Base-by-base conservation (phyloP, 2,113 vertebrate species). In the Plotosus lineatus region DNA sequence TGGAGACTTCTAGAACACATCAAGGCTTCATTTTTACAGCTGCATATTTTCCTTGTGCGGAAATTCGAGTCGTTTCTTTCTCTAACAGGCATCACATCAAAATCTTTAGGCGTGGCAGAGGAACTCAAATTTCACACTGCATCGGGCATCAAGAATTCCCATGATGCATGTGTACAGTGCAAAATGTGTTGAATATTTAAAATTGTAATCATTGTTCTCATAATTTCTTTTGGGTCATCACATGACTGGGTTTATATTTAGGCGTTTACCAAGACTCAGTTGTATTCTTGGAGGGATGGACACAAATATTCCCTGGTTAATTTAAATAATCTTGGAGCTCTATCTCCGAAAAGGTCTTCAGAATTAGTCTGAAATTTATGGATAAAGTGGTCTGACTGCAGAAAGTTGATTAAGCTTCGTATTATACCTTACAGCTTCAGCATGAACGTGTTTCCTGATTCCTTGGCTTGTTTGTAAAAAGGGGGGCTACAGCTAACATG, bases 381-480 rank as follows among this genome's bases (percentile, higher is more conserved):
- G 8, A 33, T 19, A 15, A 17, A 60, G 21, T 23, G 51, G 9
- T 33, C 31, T 61, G 60, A 3, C 63, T 66, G 38, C 33, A 40
- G 23, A 65, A 21, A 3, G 3, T 11, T 42, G 3, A 4, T 61
- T 50, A 44, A 21, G 66, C 19, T 46, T 79, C 28, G 51, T 79
- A 38, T 73, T 86, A 84, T 55, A 19, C 21, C 33, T 8, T 15
- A 81, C 6, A 85, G 69, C 86, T 79, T 78, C 78, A 71, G 72
- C 84, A 66, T 38, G 79, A 81, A 71, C 58, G 36, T 19, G 88
- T 66, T 79, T 89, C 72, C 88, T 90, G 86, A 88, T 86, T 85
- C 79, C 84, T 90, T 84, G 89, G 53, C 81, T 79, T 91, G 80
- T 92, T 92, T 87, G 83, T 90, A 89, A 88, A 93, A 93, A 40